A percentile compares a stretch with the other conserved stretches of the same genome.
Conservation (phyloP, 2,797 vertebrate species). For the Calcarius lapponicus region DNA sequence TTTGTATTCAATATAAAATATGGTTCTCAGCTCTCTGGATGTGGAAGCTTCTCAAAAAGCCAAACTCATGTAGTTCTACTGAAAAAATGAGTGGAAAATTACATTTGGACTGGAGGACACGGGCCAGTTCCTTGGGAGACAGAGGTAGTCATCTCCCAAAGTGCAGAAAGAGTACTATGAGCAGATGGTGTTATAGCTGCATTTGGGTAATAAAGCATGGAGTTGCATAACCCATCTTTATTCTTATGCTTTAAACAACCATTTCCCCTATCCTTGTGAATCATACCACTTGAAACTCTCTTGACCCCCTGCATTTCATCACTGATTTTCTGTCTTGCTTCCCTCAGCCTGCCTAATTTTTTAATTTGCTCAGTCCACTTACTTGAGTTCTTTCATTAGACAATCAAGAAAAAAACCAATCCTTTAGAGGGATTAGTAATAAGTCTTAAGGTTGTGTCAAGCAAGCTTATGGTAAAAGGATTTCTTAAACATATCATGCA, state of each 20-base stretch:
- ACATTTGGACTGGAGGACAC: neutral
- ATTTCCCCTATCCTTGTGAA: neutral
- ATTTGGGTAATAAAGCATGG: neutral
- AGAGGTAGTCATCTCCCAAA: neutral
- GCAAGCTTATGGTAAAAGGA: conserved; percentile 64
- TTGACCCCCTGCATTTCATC: neutral
- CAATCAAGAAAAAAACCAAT: neutral
- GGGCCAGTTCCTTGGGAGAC: neutral
- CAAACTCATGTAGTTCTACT: neutral
- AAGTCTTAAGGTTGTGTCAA: conserved; percentile 50
- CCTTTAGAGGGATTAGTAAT: conserved; percentile 47
- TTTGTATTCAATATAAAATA: neutral
- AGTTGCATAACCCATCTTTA: neutral
- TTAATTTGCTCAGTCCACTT: neutral
- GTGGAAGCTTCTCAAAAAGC: neutral
- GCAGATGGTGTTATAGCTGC: neutral
- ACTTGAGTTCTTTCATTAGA: neutral
- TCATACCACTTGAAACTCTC: neutral
- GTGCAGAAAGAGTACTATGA: neutral
- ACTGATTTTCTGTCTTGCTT: neutral
- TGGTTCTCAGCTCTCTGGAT: neutral
- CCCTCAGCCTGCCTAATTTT: neutral
- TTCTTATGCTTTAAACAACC: neutral
- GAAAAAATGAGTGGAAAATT: neutral
- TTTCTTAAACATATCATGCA: conserved; percentile 57